A percentile compares a stretch with the other conserved stretches of the same genome.
phyloP scores from a whole-genome alignment of 1,140 invertebrate genomes.

The Coelopa frigida region DNA sequence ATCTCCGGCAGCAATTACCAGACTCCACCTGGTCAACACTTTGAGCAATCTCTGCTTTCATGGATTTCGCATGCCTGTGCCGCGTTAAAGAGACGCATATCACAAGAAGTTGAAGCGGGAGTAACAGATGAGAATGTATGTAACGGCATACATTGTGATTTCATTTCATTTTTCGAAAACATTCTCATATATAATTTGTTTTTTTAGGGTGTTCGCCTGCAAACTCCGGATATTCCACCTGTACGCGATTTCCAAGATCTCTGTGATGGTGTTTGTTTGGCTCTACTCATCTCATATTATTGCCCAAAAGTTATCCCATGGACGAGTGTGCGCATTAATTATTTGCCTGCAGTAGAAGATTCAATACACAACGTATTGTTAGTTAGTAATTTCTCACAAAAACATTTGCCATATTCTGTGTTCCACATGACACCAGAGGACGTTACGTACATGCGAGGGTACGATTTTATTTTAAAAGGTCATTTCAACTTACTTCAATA shows the following conservation, averaged over 20 bases:
- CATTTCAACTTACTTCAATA: slow-evolving; percentile 5
- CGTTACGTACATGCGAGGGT: slow-evolving; percentile 91
- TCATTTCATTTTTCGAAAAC: background rate
- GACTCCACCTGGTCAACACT: slow-evolving; percentile 55
- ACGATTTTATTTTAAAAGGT: slow-evolving; percentile 24
- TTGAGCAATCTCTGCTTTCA: slow-evolving; percentile 80
- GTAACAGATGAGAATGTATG: slow-evolving; percentile 40
- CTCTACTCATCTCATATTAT: slow-evolving; percentile 86
- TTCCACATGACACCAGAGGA: slow-evolving; percentile 96
- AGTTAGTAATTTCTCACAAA: slow-evolving; percentile 79
- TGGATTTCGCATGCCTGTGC: slow-evolving; percentile 86
- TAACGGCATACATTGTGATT: background rate
- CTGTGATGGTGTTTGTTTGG: slow-evolving; percentile 86
- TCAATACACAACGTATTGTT: slow-evolving; percentile 90
- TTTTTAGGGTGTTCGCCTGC: slow-evolving; percentile 31
- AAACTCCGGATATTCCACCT: slow-evolving; percentile 41
- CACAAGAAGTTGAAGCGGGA: slow-evolving; percentile 44
- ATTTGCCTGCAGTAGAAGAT: slow-evolving; percentile 62
- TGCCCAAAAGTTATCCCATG: slow-evolving; percentile 81
- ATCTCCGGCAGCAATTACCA: slow-evolving; percentile 44
- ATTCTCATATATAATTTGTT: background rate
- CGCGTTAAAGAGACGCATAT: slow-evolving; percentile 60
- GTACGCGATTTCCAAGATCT: slow-evolving; percentile 57
- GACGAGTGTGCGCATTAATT: slow-evolving; percentile 61
- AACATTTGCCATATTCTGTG: slow-evolving; percentile 76